Base-by-base conservation (phyloP, 2,888 invertebrate species). In the Drosophila neotestacea region DNA sequence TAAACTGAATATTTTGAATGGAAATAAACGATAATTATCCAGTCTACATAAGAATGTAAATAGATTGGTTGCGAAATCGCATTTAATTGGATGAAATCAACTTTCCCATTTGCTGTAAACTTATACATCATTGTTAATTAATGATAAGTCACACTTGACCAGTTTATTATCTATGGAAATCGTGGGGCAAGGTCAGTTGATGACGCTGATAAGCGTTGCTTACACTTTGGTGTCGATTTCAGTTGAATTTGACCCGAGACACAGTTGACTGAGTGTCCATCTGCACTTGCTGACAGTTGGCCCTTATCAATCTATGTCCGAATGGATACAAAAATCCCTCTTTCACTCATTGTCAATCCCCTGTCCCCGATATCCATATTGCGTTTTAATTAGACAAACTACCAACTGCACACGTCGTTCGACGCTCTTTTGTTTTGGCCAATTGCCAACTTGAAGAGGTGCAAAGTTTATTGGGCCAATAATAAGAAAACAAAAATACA, bases 401-500 rank as follows among this genome's bases (percentile, higher is more conserved):
- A 47, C 7, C 46, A 39, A 72, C 22, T 64, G 56, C 61, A 47
- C 22, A 34, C 50, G 27, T 27, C 41, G 55, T 22, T 36, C 39
- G 51, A 46, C 9, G 67, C 41, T 67, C 38, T 60, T 46, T 39
- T 10, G 10, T 52, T 68, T 85, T 85, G 87, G 79, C 76, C 55
- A 32, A 9, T 39, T 59, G 89, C 85, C 85, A 85, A 50, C 42
- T 22, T 36, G 36, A 41, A 38, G 68, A 76, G 89, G 85, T 79
- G 87, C 85, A 85, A 81, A 85, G 85, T 85, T 85, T 85, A 85
- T 85, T 88, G 87, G 89, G 85, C 84, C 87, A 86, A 83, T 86
- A 74, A 68, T 58, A 68, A 61, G 38, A 22, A 58, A 60, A 60
- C 52, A 38, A 51, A 51, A 66, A 58, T 54, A 32, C 46, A 72